A percentile compares a stretch with the other conserved stretches of the same genome.
phyloP scores from a whole-genome alignment of 2,888 invertebrate genomes.

The Acheta domesticus region DNA sequence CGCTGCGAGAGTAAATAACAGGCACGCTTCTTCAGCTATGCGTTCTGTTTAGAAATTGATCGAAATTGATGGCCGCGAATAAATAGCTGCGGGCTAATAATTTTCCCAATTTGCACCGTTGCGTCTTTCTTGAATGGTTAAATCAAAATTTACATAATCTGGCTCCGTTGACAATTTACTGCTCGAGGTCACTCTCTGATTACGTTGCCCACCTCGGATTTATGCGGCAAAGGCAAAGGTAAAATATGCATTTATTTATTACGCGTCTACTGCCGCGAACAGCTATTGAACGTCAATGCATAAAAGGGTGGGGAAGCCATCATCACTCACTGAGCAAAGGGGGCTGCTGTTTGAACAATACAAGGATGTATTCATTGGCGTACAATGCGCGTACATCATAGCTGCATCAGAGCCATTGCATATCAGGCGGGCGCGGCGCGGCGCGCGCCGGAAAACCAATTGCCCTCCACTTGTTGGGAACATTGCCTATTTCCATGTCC shows the following conservation, averaged over 20 bases:
- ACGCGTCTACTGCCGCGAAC: constrained; percentile 4
- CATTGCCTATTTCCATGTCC: constrained; percentile 1
- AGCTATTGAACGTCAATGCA: neutral
- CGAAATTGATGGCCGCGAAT: constrained; percentile 1
- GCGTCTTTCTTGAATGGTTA: constrained; percentile 18
- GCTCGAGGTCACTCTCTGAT: constrained; percentile 10
- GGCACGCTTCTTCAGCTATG: constrained; percentile 10
- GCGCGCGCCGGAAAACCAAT: neutral
- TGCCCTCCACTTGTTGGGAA: constrained; percentile 10
- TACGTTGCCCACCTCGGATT: neutral
- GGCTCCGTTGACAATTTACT: neutral
- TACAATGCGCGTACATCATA: constrained; percentile 7
- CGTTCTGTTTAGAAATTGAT: constrained; percentile 18
- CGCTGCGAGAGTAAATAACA: neutral
- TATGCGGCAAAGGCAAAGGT: constrained; percentile 18
- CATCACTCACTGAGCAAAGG: constrained; percentile 1
- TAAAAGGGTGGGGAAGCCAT: neutral
- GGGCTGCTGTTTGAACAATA: constrained; percentile 10
- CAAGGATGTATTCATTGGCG: constrained; percentile 18
- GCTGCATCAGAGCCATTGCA: neutral
- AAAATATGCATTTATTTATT: constrained; percentile 18
- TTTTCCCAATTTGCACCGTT: constrained; percentile 12
- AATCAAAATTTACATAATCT: constrained; percentile 18
- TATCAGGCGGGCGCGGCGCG: neutral
- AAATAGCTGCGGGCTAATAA: neutral